Evolutionary conservation across 2,113 vertebrate genomes (phyloP), one percentile per base, ranked within the genome.

Genomic region (Columbina picui): DNA sequence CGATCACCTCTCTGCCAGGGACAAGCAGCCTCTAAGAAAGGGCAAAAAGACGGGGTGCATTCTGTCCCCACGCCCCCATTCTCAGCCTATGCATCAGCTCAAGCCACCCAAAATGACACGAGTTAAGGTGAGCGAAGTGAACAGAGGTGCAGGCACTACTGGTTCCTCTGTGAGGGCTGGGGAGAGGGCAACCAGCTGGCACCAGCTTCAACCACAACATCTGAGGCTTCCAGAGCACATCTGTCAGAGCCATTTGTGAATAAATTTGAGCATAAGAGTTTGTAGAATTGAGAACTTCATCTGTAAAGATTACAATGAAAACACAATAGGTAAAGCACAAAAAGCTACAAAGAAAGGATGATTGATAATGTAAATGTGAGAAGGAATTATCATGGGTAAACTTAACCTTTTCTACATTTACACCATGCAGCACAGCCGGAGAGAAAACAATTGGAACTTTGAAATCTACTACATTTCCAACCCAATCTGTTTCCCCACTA

Each of bases 391-490:
- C 94, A 96, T 19, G 95, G 83, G 93, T 81, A 92, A 93, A 95
- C 43, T 88, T 95, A 95, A 96, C 94, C 94, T 95, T 97, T 91
- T 84, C 92, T 90, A 93, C 83, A 84, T 88, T 92, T 95, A 75
- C 12, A 95, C 55, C 93, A 78, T 39, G 81, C n/a, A 90, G 60
- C 52, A 89, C 83, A 93, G 64, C 43, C 47, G 0, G 50, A 89
- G 83, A 95, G 56, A 96, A 96, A 95, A 93, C 79, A 88, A 92
- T 2, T 70, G 38, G 92, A 91, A 94, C 85, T 92, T 78, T 19
- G 30, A 92, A 90, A 89, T 41, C 69, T 75, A 59, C 79, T 63
- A 56, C 38, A 78, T 63, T 88, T 87, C 75, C 71, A 84, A 94
- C 7, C 52, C 92, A 96, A 88, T 83, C 92, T 91, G 90, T 61